Conservation (phyloP, 2,113 vertebrate species). For the Zosterops lateralis region DNA sequence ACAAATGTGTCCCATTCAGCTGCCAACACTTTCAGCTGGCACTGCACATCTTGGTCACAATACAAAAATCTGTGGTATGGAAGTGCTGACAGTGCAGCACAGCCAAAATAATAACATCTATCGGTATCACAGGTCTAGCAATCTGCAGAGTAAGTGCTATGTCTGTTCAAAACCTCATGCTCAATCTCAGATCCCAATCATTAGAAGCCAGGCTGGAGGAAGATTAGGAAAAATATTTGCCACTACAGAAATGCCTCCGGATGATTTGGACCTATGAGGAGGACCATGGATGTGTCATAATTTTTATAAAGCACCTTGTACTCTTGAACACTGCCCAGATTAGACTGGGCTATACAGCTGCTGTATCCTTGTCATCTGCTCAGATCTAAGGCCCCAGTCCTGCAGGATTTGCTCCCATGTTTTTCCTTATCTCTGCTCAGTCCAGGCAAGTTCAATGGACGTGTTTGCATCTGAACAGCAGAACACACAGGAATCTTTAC, state of each 20-base stretch:
- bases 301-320: neutral
- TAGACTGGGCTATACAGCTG: neutral
- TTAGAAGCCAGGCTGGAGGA: neutral
- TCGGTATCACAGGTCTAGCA: neutral
- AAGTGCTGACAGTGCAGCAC: constrained; percentile 22
- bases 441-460: neutral
- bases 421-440: neutral
- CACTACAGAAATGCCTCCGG: neutral
- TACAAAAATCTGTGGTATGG: neutral
- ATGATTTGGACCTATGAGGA: neutral
- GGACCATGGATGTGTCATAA: neutral
- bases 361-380: neutral
- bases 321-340: neutral
- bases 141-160: neutral
- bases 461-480: neutral
- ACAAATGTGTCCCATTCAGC: neutral
- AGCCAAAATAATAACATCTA: neutral
- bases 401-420: neutral
- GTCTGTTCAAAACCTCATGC: neutral
- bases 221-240: neutral
- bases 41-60: neutral
- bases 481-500: neutral
- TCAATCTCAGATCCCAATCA: neutral
- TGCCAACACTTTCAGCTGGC: constrained; percentile 25
- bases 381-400: neutral